These are phyloP conservation scores for Aspidapion aeneum DNA, from an alignment of 2,888 invertebrate genomes.

Conservation along the genomic window DNA sequence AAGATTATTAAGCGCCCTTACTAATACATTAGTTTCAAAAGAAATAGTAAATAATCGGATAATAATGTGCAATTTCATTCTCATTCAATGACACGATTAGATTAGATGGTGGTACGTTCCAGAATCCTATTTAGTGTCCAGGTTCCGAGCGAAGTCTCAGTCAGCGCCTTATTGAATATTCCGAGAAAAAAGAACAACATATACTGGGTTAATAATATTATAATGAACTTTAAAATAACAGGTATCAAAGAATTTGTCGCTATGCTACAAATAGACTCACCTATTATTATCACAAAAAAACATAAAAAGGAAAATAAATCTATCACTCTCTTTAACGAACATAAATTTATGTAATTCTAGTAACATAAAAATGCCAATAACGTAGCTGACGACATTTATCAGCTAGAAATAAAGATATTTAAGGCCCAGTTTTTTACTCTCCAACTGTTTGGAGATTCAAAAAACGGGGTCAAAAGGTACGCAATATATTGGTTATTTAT, in stretches of 20 bases:
- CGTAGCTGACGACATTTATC: slow-evolving; percentile 9
- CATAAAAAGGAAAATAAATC: slow-evolving; percentile 34
- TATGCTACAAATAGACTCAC: slow-evolving; percentile 38
- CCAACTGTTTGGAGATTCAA: background rate
- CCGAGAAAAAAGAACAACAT: background rate
- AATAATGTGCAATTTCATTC: no score
- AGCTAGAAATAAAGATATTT: slow-evolving; percentile 10
- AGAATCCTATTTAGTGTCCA: no score
- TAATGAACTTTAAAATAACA: slow-evolving; percentile 41
- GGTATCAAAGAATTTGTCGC: slow-evolving; percentile 39
- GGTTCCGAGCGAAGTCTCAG: no score
- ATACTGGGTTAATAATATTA: slow-evolving; percentile 29
- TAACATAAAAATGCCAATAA: slow-evolving; percentile 20
- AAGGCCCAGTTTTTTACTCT: background rate
- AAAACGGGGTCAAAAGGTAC: background rate
- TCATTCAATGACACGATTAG: no score
- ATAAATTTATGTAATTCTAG: slow-evolving; percentile 24
- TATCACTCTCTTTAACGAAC: slow-evolving; percentile 28
- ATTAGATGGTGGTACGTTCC: no score
- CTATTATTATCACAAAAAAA: slow-evolving; percentile 44
- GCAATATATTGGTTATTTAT: background rate
- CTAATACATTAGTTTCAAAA: no score
- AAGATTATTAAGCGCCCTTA: no score
- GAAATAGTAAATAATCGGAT: no score
- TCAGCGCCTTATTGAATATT: no score